A percentile compares a stretch with the other conserved stretches of the same genome.
These are phyloP conservation scores for Panzeria rudis DNA, from an alignment of 2,888 invertebrate species.

Conservation along the genomic window DNA sequence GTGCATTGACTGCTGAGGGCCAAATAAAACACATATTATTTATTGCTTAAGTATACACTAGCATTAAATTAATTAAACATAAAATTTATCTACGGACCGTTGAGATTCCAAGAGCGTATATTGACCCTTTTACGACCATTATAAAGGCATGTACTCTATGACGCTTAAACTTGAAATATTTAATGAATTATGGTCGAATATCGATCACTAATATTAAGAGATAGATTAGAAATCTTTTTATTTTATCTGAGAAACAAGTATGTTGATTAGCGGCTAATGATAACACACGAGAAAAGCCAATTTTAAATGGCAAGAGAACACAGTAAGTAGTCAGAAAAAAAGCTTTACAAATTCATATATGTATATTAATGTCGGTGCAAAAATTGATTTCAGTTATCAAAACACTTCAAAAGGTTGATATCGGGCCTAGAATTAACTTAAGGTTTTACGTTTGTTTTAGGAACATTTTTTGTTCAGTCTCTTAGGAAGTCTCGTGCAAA, in stretches of 20 bases:
- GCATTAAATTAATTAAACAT: too few relatives aligned
- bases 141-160: background rate
- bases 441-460: background rate
- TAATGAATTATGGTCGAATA: background rate
- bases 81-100: too few relatives aligned
- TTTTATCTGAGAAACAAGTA: slow-evolving; percentile 2
- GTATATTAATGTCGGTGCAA: slow-evolving; percentile 12
- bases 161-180: background rate
- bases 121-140: too few relatives aligned
- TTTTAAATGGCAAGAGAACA: background rate
- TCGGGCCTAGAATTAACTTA: slow-evolving; percentile 29
- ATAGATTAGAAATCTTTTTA: background rate
- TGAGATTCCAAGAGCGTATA: too few relatives aligned
- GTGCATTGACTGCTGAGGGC: too few relatives aligned
- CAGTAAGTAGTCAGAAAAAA: background rate
- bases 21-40: too few relatives aligned
- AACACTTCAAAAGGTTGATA: slow-evolving; percentile 60
- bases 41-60: too few relatives aligned
- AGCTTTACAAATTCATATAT: slow-evolving; percentile 21
- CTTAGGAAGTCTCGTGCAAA: slow-evolving; percentile 1
- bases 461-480: slow-evolving; percentile 34
- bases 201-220: background rate
- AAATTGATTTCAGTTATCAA: slow-evolving; percentile 48
- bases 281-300: slow-evolving; percentile 1
- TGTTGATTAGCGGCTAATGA: background rate